Conservation (phyloP, 2,113 vertebrate genomes). For the Ivindomyrus marchei region DNA sequence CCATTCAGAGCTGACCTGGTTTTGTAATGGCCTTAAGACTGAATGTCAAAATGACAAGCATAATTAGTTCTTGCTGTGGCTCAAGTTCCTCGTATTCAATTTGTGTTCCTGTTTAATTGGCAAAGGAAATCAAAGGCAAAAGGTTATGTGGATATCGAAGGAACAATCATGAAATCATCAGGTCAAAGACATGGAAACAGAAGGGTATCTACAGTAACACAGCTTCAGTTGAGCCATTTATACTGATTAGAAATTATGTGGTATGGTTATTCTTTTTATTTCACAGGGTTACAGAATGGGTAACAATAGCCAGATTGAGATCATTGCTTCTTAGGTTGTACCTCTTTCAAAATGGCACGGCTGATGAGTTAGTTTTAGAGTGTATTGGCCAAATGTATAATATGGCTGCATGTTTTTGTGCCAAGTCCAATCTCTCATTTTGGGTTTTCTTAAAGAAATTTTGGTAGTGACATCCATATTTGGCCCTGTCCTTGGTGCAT, state of each 20-base stretch:
- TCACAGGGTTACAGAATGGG: neutral
- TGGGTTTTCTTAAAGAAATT: neutral
- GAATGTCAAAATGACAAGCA: neutral
- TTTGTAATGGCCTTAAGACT: slow-evolving; percentile 5
- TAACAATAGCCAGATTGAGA: neutral
- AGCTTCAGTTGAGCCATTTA: neutral
- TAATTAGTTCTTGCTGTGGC: neutral
- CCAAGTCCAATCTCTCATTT: neutral
- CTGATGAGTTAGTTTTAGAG: neutral
- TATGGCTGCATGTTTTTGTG: neutral
- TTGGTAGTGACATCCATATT: neutral
- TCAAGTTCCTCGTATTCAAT: neutral
- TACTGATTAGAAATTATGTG: neutral
- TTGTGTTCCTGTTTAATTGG: neutral
- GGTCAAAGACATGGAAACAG: neutral
- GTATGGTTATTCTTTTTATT: neutral
- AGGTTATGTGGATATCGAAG: neutral
- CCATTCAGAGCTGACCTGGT: neutral
- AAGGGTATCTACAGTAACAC: neutral
- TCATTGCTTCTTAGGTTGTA: neutral
- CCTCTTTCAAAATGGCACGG: neutral
- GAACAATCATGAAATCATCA: neutral
- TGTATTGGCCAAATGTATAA: neutral
- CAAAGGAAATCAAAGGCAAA: neutral
- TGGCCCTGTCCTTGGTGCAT: neutral